Conservation (phyloP, 2,113 vertebrate genomes). For the Phrynocephalus versicolor region DNA sequence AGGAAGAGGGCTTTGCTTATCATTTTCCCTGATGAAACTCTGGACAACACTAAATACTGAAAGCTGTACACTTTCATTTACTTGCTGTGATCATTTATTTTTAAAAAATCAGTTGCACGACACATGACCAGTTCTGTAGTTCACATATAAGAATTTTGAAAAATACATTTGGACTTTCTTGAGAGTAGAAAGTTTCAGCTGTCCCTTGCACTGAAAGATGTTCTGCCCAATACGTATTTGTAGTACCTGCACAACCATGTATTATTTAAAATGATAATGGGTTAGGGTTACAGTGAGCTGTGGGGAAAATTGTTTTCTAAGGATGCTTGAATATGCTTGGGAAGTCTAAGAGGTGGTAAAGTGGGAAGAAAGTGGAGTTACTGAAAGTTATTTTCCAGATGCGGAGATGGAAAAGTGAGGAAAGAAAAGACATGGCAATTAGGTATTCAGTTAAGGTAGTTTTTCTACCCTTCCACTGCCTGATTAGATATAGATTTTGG, state of each 20-base stretch:
- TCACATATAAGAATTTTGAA: too few relatives aligned
- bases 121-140: too few relatives aligned
- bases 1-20: too few relatives aligned
- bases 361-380: background rate
- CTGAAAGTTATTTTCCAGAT: background rate
- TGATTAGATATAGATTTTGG: background rate
- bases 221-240: background rate
- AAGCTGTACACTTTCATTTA: too few relatives aligned
- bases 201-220: background rate
- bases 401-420: background rate
- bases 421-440: background rate
- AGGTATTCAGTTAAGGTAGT: background rate
- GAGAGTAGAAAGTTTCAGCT: too few relatives aligned
- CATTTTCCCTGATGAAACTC: too few relatives aligned
- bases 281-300: too few relatives aligned
- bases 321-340: background rate
- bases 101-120: too few relatives aligned
- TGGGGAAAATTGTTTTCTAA: background rate
- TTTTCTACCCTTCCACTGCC: background rate
- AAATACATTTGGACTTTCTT: too few relatives aligned
- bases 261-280: too few relatives aligned
- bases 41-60: too few relatives aligned
- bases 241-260: background rate
- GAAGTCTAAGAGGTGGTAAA: background rate
- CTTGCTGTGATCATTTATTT: too few relatives aligned